phyloP scores from a whole-genome alignment of 2,113 vertebrate genomes.

The Centropus bengalensis region DNA sequence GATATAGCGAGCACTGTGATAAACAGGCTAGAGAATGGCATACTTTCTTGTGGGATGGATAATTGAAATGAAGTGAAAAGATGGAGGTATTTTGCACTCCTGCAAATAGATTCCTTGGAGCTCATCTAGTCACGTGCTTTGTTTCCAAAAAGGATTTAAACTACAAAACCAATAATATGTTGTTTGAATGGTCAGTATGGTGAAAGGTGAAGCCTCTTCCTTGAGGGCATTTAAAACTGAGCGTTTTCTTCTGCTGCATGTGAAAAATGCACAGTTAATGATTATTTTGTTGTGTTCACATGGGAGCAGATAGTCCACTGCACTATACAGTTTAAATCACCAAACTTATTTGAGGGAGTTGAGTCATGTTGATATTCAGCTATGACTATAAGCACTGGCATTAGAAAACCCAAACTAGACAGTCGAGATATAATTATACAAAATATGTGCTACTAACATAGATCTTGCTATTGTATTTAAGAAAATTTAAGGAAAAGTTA shows the following conservation, averaged over 20 bases:
- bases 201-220: not conserved
- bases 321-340: not conserved
- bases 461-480: not conserved
- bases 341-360: not conserved
- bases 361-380: not conserved
- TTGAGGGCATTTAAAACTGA: not conserved
- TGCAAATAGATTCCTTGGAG: not conserved
- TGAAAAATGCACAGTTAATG: not conserved
- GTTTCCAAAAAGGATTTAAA: not conserved
- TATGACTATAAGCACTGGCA: not conserved
- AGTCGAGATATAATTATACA: not conserved
- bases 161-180: not conserved
- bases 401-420: not conserved
- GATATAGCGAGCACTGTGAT: not conserved
- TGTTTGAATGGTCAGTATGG: not conserved
- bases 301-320: not conserved
- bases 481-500: not conserved
- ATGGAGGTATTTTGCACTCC: not conserved
- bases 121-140: not conserved
- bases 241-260: not conserved
- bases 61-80: not conserved
- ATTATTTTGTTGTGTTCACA: not conserved
- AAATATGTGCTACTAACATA: not conserved
- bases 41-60: not conserved
- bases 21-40: not conserved